Percentiles rank a stretch among this genome's conserved stretches.
These are phyloP conservation scores for Oxycera nigricornis DNA, from an alignment of 2,888 invertebrate species.

Conservation along the genomic window DNA sequence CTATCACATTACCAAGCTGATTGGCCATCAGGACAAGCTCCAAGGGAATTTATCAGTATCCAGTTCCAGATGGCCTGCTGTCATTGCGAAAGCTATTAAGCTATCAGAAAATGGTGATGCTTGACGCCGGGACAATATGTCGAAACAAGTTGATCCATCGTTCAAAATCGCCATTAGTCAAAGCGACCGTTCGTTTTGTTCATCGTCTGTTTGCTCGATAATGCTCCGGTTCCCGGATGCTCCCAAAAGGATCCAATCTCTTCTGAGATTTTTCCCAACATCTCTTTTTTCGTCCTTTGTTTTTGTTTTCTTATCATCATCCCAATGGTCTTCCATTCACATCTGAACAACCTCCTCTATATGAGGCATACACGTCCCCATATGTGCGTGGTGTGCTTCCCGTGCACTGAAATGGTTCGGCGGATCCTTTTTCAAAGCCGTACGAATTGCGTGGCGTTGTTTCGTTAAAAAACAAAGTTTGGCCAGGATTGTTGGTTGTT, in stretches of 20 bases:
- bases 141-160: conserved; percentile 40
- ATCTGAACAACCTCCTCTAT: not conserved
- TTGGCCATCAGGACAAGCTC: not conserved
- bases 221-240: conserved; percentile 9
- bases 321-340: not conserved
- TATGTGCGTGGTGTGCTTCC: not conserved
- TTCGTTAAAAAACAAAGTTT: conserved; percentile 41
- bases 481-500: conserved; percentile 41
- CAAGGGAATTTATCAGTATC: conserved; percentile 15
- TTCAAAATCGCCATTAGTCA: conserved; percentile 40
- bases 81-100: conserved; percentile 28
- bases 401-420: not conserved
- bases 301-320: not conserved
- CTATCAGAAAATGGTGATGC: conserved; percentile 25
- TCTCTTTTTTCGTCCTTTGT: conserved; percentile 6
- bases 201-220: conserved; percentile 21
- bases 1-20: not conserved
- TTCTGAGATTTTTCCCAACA: conserved; percentile 29
- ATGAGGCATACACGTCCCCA: not conserved
- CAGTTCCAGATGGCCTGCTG: not conserved
- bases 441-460: conserved; percentile 6
- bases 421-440: conserved; percentile 4
- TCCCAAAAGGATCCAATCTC: conserved; percentile 30
- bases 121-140: conserved; percentile 36
- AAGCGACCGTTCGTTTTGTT: not conserved